Evolutionary conservation across 2,888 invertebrate species (phyloP).

Genomic region (Platypus cylindrus): DNA sequence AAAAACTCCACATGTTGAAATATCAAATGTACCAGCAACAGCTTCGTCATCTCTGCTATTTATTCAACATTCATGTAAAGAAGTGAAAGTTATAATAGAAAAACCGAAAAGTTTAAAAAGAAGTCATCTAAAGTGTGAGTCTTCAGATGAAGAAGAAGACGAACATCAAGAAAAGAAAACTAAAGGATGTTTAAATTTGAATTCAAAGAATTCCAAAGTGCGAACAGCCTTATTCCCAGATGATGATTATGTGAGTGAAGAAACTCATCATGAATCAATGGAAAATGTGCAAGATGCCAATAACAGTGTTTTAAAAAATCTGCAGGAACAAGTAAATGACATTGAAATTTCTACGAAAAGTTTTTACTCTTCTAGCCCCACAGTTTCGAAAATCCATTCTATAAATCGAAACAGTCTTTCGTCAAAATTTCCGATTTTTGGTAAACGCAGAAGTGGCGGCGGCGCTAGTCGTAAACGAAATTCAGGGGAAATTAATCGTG

Average conservation of each 20-base stretch:
- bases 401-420: slow-evolving; percentile 6
- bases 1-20: slow-evolving; percentile 34
- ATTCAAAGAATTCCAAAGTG: slow-evolving; percentile 28
- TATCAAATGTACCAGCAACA: too few relatives aligned
- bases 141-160: too few relatives aligned
- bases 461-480: too few relatives aligned
- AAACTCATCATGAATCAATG: too few relatives aligned
- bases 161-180: too few relatives aligned
- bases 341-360: slow-evolving; percentile 40
- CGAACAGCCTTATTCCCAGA: slow-evolving; percentile 32
- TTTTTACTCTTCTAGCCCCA: slow-evolving; percentile 39
- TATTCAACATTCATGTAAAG: slow-evolving; percentile 11
- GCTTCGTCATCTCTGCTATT: slow-evolving; percentile 3
- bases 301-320: too few relatives aligned
- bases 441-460: neutral
- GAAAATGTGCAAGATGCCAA: too few relatives aligned
- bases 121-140: slow-evolving; percentile 16
- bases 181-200: slow-evolving; percentile 16
- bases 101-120: slow-evolving; percentile 18
- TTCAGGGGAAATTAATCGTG: slow-evolving; percentile 49
- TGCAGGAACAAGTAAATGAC: too few relatives aligned
- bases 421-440: slow-evolving; percentile 5
- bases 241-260: slow-evolving; percentile 5
- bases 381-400: slow-evolving; percentile 6
- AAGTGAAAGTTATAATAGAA: slow-evolving; percentile 27